A percentile compares a stretch with the other conserved stretches of the same genome.
Evolutionary conservation across 2,797 vertebrate genomes (phyloP).

Genomic region (Clarias laeviceps): DNA sequence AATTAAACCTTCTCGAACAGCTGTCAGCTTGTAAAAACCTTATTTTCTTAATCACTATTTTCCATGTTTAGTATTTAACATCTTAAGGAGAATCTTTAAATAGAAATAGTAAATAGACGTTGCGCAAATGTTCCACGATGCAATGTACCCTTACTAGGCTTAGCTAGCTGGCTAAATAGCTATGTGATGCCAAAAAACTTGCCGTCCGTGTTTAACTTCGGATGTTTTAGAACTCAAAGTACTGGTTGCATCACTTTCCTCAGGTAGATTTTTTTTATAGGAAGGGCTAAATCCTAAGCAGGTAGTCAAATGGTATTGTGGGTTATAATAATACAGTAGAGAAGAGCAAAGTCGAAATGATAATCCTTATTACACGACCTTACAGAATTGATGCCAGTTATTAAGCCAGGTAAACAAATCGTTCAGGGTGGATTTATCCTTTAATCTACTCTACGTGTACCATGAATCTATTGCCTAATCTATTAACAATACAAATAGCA

Average conservation of each 20-base stretch:
- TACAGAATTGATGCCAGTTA: background rate
- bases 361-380: background rate
- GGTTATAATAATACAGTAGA: too few species aligned
- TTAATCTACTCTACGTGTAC: conserved; percentile 35
- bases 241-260: background rate
- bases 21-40: background rate
- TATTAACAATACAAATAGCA: conserved; percentile 41
- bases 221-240: background rate
- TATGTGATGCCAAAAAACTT: background rate
- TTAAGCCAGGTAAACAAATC: background rate
- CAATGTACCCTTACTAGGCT: background rate
- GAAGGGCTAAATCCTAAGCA: background rate
- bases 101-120: background rate
- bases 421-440: conserved; percentile 14
- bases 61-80: background rate
- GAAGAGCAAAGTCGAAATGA: background rate
- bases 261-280: background rate
- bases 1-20: background rate
- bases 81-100: background rate
- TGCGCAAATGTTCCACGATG: background rate
- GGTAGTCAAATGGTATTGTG: background rate
- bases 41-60: background rate
- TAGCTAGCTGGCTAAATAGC: background rate
- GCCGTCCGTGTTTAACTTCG: background rate
- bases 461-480: conserved; percentile 32